These are phyloP conservation scores for Bombus affinis DNA, from an alignment of 1,140 invertebrate genomes.

Conservation along the genomic window DNA sequence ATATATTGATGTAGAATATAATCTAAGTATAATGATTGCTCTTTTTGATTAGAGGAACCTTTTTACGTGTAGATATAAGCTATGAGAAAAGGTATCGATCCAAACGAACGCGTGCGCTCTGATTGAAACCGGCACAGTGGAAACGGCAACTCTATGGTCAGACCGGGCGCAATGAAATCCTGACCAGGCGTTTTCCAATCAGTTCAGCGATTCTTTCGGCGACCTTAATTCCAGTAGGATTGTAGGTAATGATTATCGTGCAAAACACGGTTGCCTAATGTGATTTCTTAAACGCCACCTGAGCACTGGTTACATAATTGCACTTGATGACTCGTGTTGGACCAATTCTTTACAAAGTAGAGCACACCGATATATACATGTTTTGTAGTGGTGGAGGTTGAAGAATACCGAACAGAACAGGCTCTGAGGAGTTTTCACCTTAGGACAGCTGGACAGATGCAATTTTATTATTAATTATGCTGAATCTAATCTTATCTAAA, in stretches of 20 bases:
- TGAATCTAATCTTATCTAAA: neutral
- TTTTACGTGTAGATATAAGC: neutral
- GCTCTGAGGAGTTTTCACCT: too few species aligned
- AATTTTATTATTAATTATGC: neutral
- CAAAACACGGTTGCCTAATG: slow-evolving; percentile 67
- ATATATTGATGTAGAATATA: neutral
- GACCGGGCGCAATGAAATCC: neutral
- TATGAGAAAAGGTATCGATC: slow-evolving; percentile 13
- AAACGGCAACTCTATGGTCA: neutral
- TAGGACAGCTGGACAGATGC: neutral
- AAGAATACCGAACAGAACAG: neutral
- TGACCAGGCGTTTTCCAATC: neutral
- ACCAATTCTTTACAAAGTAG: slow-evolving; percentile 14
- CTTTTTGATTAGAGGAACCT: neutral
- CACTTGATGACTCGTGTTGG: slow-evolving; percentile 1
- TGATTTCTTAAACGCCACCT: slow-evolving; percentile 61
- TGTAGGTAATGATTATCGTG: slow-evolving; percentile 62
- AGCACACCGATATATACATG: neutral
- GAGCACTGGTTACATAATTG: slow-evolving; percentile 54
- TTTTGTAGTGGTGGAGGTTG: neutral
- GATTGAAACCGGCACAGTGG: neutral
- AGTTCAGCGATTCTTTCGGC: slow-evolving; percentile 40
- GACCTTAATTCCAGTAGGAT: slow-evolving; percentile 67
- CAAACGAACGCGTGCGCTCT: neutral
- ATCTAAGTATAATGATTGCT: too few species aligned